These are phyloP conservation scores for Xanthorhoe spadicearia DNA, from an alignment of 2,888 invertebrate genomes.

Conservation along the genomic window DNA sequence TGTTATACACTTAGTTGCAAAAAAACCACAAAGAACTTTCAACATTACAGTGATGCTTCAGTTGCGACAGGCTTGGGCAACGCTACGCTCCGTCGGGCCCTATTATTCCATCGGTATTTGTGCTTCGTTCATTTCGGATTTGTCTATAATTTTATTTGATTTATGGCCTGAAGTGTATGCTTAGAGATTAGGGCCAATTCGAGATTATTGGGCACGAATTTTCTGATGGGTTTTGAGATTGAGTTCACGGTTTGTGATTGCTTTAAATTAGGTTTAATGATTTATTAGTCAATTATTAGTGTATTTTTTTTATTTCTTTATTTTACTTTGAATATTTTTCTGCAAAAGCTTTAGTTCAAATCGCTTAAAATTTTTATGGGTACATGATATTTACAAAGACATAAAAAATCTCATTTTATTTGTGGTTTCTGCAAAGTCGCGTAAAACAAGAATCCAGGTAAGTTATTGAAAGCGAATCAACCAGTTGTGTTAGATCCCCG, in stretches of 20 bases:
- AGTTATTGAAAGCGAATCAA: background rate
- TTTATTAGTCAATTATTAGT: too few relatives aligned
- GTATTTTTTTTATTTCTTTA: background rate
- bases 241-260: background rate
- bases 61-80: slow-evolving; percentile 41
- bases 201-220: background rate
- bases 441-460: slow-evolving; percentile 2
- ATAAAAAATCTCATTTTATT: background rate
- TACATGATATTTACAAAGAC: background rate
- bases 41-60: slow-evolving; percentile 31
- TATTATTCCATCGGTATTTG: slow-evolving; percentile 33
- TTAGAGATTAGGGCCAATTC: slow-evolving; percentile 11
- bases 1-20: slow-evolving; percentile 27
- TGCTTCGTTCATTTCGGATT: slow-evolving; percentile 30
- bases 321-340: background rate
- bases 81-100: slow-evolving; percentile 30
- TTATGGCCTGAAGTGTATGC: slow-evolving; percentile 20
- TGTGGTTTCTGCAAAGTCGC: background rate
- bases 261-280: background rate
- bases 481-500: slow-evolving; percentile 20
- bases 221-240: background rate
- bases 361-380: background rate
- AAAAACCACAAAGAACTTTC: slow-evolving; percentile 33
- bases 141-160: slow-evolving; percentile 31
- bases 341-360: background rate